phyloP scores from a whole-genome alignment of 2,797 vertebrate species.

The Rhinoraja longicauda region DNA sequence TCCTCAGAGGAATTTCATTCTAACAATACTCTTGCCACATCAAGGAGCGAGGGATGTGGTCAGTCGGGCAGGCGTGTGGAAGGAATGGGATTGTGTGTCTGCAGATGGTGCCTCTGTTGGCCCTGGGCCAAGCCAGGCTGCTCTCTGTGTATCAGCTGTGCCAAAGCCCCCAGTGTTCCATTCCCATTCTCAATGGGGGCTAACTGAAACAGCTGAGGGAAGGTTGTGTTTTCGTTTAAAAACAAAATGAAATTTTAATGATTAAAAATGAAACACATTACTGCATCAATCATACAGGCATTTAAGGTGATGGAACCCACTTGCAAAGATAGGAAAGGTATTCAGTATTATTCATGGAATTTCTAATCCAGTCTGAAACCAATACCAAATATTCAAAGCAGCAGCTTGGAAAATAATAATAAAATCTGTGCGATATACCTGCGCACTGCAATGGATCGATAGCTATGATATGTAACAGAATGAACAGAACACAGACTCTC shows the following conservation, averaged over 20 bases:
- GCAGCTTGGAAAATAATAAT: background rate
- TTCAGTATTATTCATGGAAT: background rate
- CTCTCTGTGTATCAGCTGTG: conserved; percentile 40
- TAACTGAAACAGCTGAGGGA: conserved; percentile 44
- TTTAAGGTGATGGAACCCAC: background rate
- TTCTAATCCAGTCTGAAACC: background rate
- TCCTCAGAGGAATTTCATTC: conserved; percentile 11
- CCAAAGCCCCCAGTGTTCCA: conserved; percentile 41
- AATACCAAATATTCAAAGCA: background rate
- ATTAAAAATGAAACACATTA: conserved; percentile 47
- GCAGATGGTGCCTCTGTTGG: conserved; percentile 44
- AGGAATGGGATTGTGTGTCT: conserved; percentile 56
- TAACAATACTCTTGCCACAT: background rate
- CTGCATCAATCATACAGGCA: background rate
- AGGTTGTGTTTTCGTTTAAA: conserved; percentile 48
- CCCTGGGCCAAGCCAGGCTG: conserved; percentile 35
- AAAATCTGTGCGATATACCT: background rate
- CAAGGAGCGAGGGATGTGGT: conserved; percentile 46
- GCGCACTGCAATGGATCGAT: background rate
- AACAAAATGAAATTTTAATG: conserved; percentile 57
- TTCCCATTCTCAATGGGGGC: conserved; percentile 46
- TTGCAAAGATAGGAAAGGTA: background rate
- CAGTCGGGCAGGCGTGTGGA: conserved; percentile 42
- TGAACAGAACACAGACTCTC: background rate
- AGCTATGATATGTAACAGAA: background rate